Evolutionary conservation across 1,140 invertebrate species (phyloP), one percentile per base, ranked within the genome.

Genomic region (Heliconius eleuchia): DNA sequence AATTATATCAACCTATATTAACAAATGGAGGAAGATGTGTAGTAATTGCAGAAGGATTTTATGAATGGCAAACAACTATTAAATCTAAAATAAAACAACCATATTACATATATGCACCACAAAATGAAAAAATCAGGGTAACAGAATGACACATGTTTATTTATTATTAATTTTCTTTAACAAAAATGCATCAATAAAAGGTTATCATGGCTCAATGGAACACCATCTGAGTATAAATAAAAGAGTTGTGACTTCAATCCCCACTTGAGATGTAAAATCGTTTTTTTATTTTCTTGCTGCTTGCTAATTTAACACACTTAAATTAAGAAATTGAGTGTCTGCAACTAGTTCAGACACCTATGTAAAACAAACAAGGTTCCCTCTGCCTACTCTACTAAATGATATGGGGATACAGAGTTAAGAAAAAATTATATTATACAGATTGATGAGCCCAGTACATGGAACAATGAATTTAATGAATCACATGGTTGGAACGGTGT

Each of bases 1-100:
- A 96, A 81, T 93, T 97, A 1, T 98, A 96, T 87, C 95, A 95
- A 39, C 91, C 95, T 18, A 95, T 96, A 16, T 94, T 98, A 37
- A 92, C 92, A 73, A 95, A 96, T 81, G 97, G 97, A 46, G 95
- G 96, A 74, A 95, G 97, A 83, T 98, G 98, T 94, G 95, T 98
- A 27, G 94, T 98, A 19, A 84, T 98, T 34, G 96, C 96, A 81
- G 97, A 98, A 93, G 98, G 98, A 3, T 98, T 97, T 89, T 98
- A 97, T 93, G 98, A 98, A 94, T 98, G 98, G 98, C 96, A 98
- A 90, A 96, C 96, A 16, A 95, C 95, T n/a, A 92, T 95, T 86
- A 95, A 95, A 75, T 97, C 94, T 87, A 95, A 95, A 81, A 83
- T 86, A 4, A 98, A 98, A 87, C 96, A 97, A 88, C 97, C 98